A percentile compares a stretch with the other conserved stretches of the same genome.
These are phyloP conservation scores for Sakesphorus luctuosus DNA, from an alignment of 2,113 vertebrate genomes.

Conservation along the genomic window DNA sequence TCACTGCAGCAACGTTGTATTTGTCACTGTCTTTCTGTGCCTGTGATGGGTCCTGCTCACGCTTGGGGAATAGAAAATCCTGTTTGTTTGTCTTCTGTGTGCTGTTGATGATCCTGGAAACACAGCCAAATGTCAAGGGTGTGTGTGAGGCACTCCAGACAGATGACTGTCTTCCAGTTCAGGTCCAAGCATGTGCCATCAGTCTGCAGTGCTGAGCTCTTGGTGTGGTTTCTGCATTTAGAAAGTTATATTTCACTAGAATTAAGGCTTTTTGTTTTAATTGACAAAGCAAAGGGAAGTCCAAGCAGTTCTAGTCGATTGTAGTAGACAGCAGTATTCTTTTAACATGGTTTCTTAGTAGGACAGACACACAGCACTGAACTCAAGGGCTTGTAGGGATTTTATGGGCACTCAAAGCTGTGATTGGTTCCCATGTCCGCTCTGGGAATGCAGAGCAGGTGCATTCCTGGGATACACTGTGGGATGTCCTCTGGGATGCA, in stretches of 20 bases:
- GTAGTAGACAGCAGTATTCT: not conserved
- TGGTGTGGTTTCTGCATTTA: not conserved
- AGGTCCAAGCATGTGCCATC: not conserved
- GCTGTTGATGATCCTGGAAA: not conserved
- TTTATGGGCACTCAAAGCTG: rapidly evolving
- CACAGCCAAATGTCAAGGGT: not conserved
- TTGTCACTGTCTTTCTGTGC: not conserved
- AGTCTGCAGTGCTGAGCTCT: not conserved
- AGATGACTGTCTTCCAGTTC: not conserved
- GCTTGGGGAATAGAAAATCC: not conserved
- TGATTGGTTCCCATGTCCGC: rapidly evolving
- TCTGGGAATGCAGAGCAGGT: not conserved
- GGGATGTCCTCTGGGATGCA: too few species aligned
- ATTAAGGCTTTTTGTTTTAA: not conserved
- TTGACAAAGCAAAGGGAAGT: not conserved
- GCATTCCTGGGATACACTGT: not conserved
- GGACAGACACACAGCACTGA: rapidly evolving
- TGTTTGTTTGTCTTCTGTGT: not conserved
- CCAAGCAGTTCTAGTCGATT: not conserved
- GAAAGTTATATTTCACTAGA: not conserved
- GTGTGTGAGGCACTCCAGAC: not conserved
- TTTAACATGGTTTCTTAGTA: rapidly evolving
- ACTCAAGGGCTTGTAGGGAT: not conserved
- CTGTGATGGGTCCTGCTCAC: not conserved
- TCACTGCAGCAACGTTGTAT: rapidly evolving